phyloP scores from a whole-genome alignment of 2,797 vertebrate species.

The Sorex maritimensis region DNA sequence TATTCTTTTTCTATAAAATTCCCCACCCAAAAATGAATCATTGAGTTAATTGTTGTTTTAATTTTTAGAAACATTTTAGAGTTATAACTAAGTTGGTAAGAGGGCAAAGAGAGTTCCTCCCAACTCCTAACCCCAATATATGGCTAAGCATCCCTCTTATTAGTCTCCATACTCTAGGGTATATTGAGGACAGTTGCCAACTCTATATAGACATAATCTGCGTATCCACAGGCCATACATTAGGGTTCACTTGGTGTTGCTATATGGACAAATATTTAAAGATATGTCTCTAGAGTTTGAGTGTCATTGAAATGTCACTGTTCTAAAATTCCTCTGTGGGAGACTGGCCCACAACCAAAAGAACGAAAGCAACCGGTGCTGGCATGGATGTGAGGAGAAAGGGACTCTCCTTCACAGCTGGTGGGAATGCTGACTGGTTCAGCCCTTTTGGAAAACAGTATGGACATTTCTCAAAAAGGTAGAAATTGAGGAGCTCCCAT shows the following conservation, averaged over 20 bases:
- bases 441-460: too few relatives aligned
- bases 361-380: too few relatives aligned
- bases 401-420: too few relatives aligned
- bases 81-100: background rate
- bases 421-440: too few relatives aligned
- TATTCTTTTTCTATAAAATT: constrained; percentile 7
- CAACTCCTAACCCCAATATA: too few relatives aligned
- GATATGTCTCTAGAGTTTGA: background rate
- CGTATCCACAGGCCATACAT: background rate
- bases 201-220: background rate
- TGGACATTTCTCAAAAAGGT: too few relatives aligned
- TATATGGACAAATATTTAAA: background rate
- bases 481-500: too few relatives aligned
- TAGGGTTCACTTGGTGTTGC: background rate
- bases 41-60: background rate
- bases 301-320: background rate
- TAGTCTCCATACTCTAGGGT: background rate
- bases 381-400: too few relatives aligned
- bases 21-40: background rate
- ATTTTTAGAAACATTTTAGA: background rate
- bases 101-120: background rate
- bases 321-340: background rate
- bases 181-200: background rate
- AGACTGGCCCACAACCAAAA: too few relatives aligned
- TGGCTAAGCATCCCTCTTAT: background rate